Conservation (phyloP, 1,140 invertebrate genomes). For the Heliothis virescens region DNA sequence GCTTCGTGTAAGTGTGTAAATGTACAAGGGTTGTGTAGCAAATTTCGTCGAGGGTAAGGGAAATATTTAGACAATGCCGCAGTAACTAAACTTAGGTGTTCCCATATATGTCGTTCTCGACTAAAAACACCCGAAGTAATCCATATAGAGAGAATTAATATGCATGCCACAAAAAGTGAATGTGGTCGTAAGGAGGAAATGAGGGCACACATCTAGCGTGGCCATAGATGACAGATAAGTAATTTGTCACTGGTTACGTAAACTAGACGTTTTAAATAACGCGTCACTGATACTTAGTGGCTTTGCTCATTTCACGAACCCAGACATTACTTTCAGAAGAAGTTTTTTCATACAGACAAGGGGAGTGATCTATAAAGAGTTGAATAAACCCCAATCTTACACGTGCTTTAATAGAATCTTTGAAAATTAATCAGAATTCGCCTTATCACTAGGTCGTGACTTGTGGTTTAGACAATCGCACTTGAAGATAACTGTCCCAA, state of each 20-base stretch:
- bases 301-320: background rate
- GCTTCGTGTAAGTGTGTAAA: background rate
- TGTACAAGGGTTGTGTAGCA: background rate
- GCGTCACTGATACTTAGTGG: background rate
- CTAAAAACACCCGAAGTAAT: background rate
- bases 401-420: too few relatives aligned
- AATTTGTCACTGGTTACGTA: slow-evolving; percentile 11
- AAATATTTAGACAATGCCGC: background rate
- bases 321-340: too few relatives aligned
- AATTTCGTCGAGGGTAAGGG: background rate
- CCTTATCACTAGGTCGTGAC: too few relatives aligned
- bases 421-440: too few relatives aligned
- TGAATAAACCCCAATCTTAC: too few relatives aligned
- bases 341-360: background rate
- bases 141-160: background rate
- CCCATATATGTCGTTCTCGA: background rate
- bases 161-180: slow-evolving; percentile 16
- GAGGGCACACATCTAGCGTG: slow-evolving; percentile 11
- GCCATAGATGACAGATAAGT: slow-evolving; percentile 11
- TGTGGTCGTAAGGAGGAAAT: slow-evolving; percentile 2
- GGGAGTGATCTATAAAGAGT: too few relatives aligned
- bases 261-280: slow-evolving; percentile 15
- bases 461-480: too few relatives aligned
- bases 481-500: too few relatives aligned
- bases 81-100: background rate